A percentile compares a stretch with the other conserved stretches of the same genome.
These are phyloP conservation scores for Equus przewalskii DNA, from an alignment of 2,113 vertebrate genomes.

Conservation along the genomic window DNA sequence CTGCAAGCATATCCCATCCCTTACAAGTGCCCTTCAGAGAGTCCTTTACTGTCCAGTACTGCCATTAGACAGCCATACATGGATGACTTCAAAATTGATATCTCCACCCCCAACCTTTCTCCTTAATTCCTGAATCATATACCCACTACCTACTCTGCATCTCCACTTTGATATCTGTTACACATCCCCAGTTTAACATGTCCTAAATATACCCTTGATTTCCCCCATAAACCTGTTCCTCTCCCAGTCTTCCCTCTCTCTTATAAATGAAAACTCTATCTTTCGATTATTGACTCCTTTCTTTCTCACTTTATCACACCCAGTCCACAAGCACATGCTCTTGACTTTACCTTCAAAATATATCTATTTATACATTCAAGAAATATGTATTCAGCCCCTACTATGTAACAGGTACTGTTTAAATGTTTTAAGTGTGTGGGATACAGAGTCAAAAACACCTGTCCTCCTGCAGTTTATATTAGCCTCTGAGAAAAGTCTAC, in stretches of 20 bases:
- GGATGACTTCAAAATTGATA: background rate
- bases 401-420: background rate
- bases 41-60: background rate
- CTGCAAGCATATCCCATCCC: background rate
- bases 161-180: background rate
- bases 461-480: background rate
- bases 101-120: background rate
- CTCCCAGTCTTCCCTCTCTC: background rate
- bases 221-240: background rate
- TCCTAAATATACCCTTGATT: background rate
- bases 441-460: background rate
- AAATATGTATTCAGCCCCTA: background rate
- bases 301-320: background rate
- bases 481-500: background rate
- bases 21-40: background rate
- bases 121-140: background rate
- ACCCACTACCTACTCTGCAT: background rate
- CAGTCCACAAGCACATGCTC: background rate
- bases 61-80: background rate
- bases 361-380: background rate
- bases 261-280: background rate
- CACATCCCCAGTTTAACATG: background rate
- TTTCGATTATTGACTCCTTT: background rate
- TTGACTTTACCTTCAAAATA: background rate
- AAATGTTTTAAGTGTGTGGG: background rate